phyloP scores from a whole-genome alignment of 2,888 invertebrate genomes.

The Imbricaverruca yamaguchii region DNA sequence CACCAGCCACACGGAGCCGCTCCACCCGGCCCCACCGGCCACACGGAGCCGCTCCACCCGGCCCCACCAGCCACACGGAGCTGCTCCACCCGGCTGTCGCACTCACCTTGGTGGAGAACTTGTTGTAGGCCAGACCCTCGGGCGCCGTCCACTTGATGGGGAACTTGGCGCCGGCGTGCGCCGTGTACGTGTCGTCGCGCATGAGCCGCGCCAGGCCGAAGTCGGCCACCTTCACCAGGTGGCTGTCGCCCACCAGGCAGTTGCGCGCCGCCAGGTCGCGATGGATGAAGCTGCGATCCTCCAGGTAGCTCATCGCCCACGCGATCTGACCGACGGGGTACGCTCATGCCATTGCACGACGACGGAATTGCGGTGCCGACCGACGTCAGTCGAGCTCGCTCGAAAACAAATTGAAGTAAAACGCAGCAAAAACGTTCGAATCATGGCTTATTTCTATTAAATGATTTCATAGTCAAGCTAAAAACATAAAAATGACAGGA shows the following conservation, averaged over 20 bases:
- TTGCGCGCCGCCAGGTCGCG: constrained; percentile 98
- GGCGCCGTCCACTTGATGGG: constrained; percentile 99
- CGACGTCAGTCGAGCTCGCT: no score
- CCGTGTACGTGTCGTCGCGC: constrained; percentile 98
- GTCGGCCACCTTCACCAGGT: constrained; percentile 97
- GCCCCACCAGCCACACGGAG: not conserved
- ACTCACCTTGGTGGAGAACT: constrained; percentile 73
- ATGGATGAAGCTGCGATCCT: constrained; percentile 91
- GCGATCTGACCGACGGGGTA: constrained; percentile 74
- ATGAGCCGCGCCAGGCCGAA: constrained; percentile 95
- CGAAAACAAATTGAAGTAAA: no score
- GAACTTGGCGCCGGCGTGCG: constrained; percentile 98
- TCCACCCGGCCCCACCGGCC: no score
- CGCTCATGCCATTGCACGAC: no score
- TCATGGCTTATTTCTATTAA: no score
- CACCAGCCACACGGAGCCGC: no score
- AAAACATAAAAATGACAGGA: no score
- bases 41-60: no score
- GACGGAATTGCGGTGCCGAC: no score
- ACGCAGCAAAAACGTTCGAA: no score
- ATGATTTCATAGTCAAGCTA: no score
- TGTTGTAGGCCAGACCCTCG: constrained; percentile 90
- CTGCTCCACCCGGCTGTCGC: not conserved
- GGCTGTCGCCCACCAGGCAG: constrained; percentile 94
- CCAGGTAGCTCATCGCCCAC: constrained; percentile 96